Percentiles rank a stretch among this genome's conserved stretches.
Evolutionary conservation across 2,113 vertebrate species (phyloP).

Genomic region (Trichechus manatus): DNA sequence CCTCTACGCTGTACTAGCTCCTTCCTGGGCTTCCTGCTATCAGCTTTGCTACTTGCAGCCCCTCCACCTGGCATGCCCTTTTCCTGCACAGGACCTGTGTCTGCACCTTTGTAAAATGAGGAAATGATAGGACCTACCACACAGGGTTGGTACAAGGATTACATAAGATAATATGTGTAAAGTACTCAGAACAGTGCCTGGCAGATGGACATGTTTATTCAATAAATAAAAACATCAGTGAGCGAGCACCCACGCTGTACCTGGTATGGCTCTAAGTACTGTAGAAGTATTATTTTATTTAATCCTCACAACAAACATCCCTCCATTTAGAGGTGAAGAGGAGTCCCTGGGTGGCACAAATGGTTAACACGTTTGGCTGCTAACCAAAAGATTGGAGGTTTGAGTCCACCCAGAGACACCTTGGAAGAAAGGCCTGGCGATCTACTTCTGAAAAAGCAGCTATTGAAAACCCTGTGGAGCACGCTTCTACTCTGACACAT

Average conservation of each 20-base stretch:
- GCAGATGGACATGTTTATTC: neutral
- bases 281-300: neutral
- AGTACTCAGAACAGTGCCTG: neutral
- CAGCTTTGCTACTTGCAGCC: neutral
- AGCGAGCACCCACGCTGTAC: neutral
- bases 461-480: neutral
- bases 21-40: neutral
- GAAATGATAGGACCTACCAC: neutral
- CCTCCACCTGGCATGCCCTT: neutral
- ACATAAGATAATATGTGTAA: neutral
- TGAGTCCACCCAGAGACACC: neutral
- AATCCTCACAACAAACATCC: neutral
- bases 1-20: neutral
- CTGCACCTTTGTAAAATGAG: neutral
- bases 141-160: neutral
- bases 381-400: neutral
- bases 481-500: neutral
- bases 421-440: neutral
- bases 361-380: neutral
- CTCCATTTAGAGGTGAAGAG: neutral
- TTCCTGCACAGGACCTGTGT: accelerated
- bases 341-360: neutral
- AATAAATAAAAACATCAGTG: neutral
- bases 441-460: neutral
- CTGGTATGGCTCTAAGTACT: neutral